These are phyloP conservation scores for human DNA, from an alignment of 2,113 vertebrate species.

Conservation along the genomic window DNA sequence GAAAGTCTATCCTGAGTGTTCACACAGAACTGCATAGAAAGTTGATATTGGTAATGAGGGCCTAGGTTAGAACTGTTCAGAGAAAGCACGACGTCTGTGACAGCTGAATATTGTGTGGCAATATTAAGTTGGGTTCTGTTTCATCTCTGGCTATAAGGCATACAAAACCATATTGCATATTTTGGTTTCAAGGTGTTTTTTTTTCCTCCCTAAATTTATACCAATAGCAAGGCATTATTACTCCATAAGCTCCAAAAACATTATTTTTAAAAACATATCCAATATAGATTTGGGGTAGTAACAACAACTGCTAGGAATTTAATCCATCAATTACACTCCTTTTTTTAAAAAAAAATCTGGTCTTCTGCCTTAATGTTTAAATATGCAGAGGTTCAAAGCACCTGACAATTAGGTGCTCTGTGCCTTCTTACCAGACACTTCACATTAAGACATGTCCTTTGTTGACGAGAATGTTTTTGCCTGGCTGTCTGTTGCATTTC, in stretches of 20 bases:
- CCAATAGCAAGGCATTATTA: not conserved
- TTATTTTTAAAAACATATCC: not conserved
- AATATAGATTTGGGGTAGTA: not conserved
- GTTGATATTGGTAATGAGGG: not conserved
- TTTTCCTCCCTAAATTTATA: too few species aligned
- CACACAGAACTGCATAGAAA: not conserved
- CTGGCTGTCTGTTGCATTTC: not conserved
- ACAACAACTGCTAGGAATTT: not conserved
- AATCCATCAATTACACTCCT: not conserved
- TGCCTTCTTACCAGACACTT: rapidly evolving
- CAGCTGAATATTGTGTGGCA: not conserved
- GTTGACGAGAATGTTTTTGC: not conserved
- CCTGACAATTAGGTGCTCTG: rapidly evolving
- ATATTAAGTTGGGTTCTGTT: not conserved
- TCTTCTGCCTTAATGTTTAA: not conserved
- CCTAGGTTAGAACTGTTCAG: not conserved
- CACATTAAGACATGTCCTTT: not conserved
- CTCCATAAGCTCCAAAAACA: not conserved
- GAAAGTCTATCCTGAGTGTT: not conserved
- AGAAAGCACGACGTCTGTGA: not conserved
- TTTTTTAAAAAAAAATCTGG: not conserved
- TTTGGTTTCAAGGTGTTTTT: not conserved
- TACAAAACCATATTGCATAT: not conserved
- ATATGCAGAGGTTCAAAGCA: not conserved
- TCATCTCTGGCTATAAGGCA: not conserved